A percentile compares a stretch with the other conserved stretches of the same genome.
These are phyloP conservation scores for Varecia variegata DNA, from an alignment of 2,797 vertebrate species.

Conservation along the genomic window DNA sequence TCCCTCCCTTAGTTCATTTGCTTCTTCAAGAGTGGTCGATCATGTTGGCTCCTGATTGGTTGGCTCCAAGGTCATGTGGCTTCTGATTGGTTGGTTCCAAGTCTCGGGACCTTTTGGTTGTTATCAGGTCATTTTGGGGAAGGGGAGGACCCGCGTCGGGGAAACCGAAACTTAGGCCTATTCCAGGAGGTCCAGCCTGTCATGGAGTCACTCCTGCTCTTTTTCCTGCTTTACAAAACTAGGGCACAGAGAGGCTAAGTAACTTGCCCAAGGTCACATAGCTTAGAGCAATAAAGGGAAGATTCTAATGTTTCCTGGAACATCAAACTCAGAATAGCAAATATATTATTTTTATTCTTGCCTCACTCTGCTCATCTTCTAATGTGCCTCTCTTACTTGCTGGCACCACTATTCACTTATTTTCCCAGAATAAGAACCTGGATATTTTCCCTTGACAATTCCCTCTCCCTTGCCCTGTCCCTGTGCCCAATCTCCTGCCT, in stretches of 20 bases:
- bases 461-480: neutral
- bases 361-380: neutral
- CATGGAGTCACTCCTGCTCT: no score
- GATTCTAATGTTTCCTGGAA: neutral
- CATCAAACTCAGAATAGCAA: neutral
- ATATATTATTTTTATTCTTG: neutral
- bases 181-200: no score
- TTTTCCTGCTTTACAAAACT: no score
- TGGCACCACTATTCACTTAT: neutral
- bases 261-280: neutral
- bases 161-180: no score
- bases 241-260: neutral
- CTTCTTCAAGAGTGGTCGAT: no score
- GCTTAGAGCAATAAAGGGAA: neutral
- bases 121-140: no score
- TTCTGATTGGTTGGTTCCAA: no score
- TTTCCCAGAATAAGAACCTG: neutral
- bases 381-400: neutral
- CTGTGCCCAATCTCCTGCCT: neutral
- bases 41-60: no score
- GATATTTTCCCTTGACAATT: neutral
- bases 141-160: no score
- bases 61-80: no score
- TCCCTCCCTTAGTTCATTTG: no score
- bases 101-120: no score